Percentiles rank a stretch among this genome's conserved stretches.
Evolutionary conservation across 1,140 invertebrate species (phyloP).

Genomic region (Leptinotarsa lineolata): DNA sequence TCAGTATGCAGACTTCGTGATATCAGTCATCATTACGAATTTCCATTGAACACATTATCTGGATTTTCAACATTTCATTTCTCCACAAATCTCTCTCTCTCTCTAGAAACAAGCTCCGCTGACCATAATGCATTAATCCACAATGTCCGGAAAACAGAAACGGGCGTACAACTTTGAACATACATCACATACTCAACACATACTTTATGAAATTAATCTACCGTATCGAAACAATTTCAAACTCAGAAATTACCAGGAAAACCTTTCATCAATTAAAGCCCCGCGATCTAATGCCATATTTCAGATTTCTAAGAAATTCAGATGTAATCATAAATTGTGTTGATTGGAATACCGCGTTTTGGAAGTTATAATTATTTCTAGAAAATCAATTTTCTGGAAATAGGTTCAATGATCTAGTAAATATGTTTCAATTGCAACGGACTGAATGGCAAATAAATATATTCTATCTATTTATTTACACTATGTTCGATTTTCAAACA

Average conservation of each 20-base stretch:
- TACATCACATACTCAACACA: background rate
- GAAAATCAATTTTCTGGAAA: too few species aligned
- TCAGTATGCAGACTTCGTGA: too few species aligned
- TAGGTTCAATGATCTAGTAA: too few species aligned
- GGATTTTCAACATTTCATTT: too few species aligned
- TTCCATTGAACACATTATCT: too few species aligned
- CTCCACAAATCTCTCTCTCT: too few species aligned
- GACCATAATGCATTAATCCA: background rate
- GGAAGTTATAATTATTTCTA: too few species aligned
- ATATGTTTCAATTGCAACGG: too few species aligned
- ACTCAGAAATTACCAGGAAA: slow-evolving; percentile 6
- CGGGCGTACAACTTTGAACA: background rate
- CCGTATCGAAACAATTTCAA: slow-evolving; percentile 1
- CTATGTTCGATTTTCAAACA: too few species aligned
- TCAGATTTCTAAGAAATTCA: background rate
- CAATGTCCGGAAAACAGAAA: background rate
- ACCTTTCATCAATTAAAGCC: background rate
- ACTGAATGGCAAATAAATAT: too few species aligned
- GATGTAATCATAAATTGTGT: background rate
- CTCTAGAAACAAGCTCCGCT: background rate
- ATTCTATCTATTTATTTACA: too few species aligned
- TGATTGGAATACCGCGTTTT: background rate
- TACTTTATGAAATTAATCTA: slow-evolving; percentile 1
- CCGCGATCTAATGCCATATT: background rate
- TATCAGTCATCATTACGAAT: too few species aligned